Evolutionary conservation across 2,113 vertebrate genomes (phyloP), one percentile per base, ranked within the genome.

Genomic region (Drymodes brunneopygia): DNA sequence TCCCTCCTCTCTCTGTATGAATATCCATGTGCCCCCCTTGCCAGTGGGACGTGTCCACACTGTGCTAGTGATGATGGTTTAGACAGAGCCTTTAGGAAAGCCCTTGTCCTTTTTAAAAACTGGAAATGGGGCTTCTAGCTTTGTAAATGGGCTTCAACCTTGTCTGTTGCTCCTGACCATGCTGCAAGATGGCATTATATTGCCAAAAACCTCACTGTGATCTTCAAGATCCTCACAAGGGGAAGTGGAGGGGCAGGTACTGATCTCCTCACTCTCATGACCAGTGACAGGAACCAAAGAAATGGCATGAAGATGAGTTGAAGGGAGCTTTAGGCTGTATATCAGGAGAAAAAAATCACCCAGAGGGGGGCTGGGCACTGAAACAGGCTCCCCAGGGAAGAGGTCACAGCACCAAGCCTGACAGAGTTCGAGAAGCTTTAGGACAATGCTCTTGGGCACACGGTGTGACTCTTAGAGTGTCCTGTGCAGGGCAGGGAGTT

Each of bases 1-100:
- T 62, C 16, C 44, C 50, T 80, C 29, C 23, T 40, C 61, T 95
- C 47, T 84, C 44, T 3, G 0, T 33, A 50, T 67, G 85, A 77
- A 56, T 51, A 81, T 45, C 47, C 0, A 0, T n/a, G 40, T 64
- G 50, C 22, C 7, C 44, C 12, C 5, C 65, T 71, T 5, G 4
- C 35, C 1, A 6, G 11, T 23, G 35, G 38, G 58, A 86, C 42
- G 28, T 60, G 53, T 71, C n/a, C 0, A 5, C 36, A 24, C 36
- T 54, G 51, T 4, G 4, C 64, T 50, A 23, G 33, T 45, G 64
- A 70, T 54, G 45, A 45, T 42, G n/a, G 1, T 44, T 62, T 66
- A 53, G 45, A 56, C 22, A 65, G 53, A 66, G 21, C n/a, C 22
- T n/a, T 62, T 0, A 3, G 42, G 20, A 62, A 79, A 79, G 36